phyloP scores from a whole-genome alignment of 2,113 vertebrate genomes.

The Mugil cephalus region DNA sequence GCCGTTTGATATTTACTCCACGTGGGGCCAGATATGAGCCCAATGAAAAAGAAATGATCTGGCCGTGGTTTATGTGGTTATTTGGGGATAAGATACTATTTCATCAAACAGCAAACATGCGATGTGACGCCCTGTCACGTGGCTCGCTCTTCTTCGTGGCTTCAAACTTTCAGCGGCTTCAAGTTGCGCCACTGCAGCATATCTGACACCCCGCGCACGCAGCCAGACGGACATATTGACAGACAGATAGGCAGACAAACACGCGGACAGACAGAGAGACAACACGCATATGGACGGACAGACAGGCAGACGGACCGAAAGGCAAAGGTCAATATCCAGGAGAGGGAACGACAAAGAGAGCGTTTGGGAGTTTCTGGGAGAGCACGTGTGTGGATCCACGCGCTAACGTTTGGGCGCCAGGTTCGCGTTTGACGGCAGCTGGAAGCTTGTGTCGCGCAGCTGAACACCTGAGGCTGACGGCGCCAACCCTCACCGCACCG shows the following conservation, averaged over 20 bases:
- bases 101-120: neutral
- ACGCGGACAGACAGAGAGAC: constrained; percentile 21
- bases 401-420: neutral
- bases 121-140: neutral
- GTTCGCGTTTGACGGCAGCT: neutral
- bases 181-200: neutral
- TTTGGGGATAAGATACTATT: too few species aligned
- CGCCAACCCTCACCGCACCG: too few species aligned
- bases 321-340: constrained; percentile 39
- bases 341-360: neutral
- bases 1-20: too few species aligned
- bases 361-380: constrained; percentile 7
- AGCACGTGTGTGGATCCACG: neutral
- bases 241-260: constrained; percentile 38
- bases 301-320: constrained; percentile 30
- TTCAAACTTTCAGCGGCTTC: constrained; percentile 8
- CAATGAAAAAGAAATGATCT: too few species aligned
- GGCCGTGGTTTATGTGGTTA: too few species aligned
- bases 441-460: constrained; percentile 3
- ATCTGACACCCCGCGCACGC: constrained; percentile 16
- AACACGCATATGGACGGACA: constrained; percentile 30
- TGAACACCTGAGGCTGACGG: constrained; percentile 26
- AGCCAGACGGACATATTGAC: constrained; percentile 60
- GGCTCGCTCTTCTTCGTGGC: constrained; percentile 34
- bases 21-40: too few species aligned